Conservation (phyloP, 2,113 vertebrate genomes). For the Microcebus ravelobensis region DNA sequence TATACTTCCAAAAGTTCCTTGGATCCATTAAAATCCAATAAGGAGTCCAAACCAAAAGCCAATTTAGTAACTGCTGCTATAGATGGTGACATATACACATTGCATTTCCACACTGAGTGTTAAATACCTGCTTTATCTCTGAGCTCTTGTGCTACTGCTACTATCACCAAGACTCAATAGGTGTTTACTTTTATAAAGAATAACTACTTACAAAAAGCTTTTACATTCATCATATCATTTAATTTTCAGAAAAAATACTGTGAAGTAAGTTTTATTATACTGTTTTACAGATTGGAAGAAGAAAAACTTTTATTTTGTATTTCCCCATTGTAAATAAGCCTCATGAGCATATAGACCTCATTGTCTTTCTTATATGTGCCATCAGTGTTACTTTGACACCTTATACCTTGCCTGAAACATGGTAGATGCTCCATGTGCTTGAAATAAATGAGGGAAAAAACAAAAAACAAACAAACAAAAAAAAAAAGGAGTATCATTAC, state of each 20-base stretch:
- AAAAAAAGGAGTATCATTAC: background rate
- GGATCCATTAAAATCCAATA: background rate
- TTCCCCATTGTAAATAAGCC: background rate
- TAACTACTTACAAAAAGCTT: background rate
- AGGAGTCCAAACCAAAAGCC: background rate
- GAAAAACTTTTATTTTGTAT: background rate
- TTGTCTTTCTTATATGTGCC: background rate
- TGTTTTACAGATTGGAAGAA: background rate
- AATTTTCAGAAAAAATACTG: background rate
- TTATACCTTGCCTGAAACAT: background rate
- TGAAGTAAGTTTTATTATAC: background rate
- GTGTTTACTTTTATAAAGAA: background rate
- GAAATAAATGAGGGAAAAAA: background rate
- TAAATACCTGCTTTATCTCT: background rate
- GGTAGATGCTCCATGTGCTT: background rate
- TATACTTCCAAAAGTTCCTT: background rate
- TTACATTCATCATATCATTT: background rate
- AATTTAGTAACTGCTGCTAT: background rate
- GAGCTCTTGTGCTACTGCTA: background rate
- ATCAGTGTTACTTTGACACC: background rate
- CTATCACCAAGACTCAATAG: background rate
- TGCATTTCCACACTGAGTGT: background rate
- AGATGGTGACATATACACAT: background rate
- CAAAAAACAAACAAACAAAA: slow-evolving; percentile 8
- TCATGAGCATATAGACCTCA: background rate